phyloP scores from a whole-genome alignment of 1,140 invertebrate species.

The Drosophila bocqueti region DNA sequence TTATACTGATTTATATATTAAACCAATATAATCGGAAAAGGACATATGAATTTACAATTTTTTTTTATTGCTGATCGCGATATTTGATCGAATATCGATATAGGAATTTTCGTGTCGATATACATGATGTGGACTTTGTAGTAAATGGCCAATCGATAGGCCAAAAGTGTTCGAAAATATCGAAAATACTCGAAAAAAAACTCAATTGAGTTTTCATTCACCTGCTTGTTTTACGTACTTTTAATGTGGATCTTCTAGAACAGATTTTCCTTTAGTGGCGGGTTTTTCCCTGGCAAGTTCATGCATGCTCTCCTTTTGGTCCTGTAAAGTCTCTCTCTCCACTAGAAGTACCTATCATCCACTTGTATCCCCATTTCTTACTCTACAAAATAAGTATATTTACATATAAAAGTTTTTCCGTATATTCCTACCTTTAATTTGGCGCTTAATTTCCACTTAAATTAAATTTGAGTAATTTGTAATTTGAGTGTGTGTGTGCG shows the following conservation, averaged over 20 bases:
- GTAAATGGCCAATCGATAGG: too few relatives aligned
- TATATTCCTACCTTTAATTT: constrained; percentile 16
- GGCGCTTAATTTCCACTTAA: constrained; percentile 21
- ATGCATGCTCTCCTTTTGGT: constrained; percentile 8
- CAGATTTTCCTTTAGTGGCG: constrained; percentile 6
- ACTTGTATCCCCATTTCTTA: constrained; percentile 7
- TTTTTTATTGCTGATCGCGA: too few relatives aligned
- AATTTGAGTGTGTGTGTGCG: constrained; percentile 61
- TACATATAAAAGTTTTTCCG: background rate
- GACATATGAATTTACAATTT: too few relatives aligned
- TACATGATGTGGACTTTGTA: too few relatives aligned
- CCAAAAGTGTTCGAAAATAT: too few relatives aligned
- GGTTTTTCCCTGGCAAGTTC: constrained; percentile 8
- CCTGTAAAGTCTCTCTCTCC: constrained; percentile 21
- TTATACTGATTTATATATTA: background rate
- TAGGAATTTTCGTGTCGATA: too few relatives aligned
- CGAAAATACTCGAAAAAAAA: too few relatives aligned
- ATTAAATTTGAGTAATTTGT: constrained; percentile 28
- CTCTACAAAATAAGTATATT: background rate
- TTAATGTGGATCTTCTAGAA: background rate
- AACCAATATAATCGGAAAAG: background rate
- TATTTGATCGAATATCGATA: too few relatives aligned
- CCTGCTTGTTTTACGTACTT: background rate
- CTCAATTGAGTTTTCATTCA: background rate
- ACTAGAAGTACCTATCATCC: background rate